Evolutionary conservation across 1,140 invertebrate genomes (phyloP).

Genomic region (Glossosoma conforme): DNA sequence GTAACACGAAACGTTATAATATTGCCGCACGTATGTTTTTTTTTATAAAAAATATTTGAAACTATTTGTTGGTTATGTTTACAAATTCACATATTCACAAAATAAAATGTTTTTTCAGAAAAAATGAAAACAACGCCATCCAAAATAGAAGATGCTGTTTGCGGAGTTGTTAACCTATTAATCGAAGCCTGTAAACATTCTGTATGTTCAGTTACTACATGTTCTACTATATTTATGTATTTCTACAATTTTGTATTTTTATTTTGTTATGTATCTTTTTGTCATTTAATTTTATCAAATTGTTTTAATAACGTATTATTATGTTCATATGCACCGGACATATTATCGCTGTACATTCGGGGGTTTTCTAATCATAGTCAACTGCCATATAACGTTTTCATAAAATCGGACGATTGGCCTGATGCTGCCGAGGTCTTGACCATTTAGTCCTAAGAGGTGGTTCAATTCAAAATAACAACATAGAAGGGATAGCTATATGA

Average conservation of each 20-base stretch:
- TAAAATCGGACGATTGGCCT: too few relatives aligned
- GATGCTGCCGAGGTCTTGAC: too few relatives aligned
- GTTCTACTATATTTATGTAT: conserved; percentile 2
- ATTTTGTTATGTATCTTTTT: not conserved
- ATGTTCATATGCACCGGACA: too few relatives aligned
- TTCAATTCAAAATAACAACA: too few relatives aligned
- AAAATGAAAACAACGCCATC: conserved; percentile 48
- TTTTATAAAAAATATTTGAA: not conserved
- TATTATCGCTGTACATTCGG: too few relatives aligned
- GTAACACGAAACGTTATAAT: conserved; percentile 48
- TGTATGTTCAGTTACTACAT: conserved; percentile 36
- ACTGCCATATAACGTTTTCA: too few relatives aligned
- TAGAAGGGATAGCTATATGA: too few relatives aligned
- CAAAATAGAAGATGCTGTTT: conserved; percentile 48
- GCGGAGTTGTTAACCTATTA: conserved; percentile 51
- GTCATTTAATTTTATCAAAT: not conserved
- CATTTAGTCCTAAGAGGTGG: too few relatives aligned
- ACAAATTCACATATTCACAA: not conserved
- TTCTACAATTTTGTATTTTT: not conserved
- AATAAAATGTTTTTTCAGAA: conserved; percentile 35
- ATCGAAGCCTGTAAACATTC: conserved; percentile 50
- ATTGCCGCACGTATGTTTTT: conserved; percentile 42
- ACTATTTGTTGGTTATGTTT: not conserved
- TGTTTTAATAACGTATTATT: not conserved
- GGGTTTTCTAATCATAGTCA: too few relatives aligned